Evolutionary conservation across 2,113 vertebrate genomes (phyloP).

Genomic region (Gnathonemus longibarbis): DNA sequence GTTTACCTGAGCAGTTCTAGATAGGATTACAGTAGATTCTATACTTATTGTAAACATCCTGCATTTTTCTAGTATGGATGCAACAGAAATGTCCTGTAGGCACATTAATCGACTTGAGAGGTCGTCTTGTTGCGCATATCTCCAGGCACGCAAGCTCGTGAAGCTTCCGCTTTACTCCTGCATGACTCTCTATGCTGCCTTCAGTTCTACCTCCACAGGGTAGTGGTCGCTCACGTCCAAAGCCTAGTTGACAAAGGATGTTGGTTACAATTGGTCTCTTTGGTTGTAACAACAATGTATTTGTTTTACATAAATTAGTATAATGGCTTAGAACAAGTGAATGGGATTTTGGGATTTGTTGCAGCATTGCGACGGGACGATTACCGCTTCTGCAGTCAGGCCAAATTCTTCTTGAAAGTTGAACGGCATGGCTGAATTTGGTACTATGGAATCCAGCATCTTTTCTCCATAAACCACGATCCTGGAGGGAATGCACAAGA

Average conservation of each 20-base stretch:
- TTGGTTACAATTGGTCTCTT: neutral
- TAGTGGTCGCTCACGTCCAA: slow-evolving; percentile 76
- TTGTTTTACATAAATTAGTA: neutral
- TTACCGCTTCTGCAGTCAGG: slow-evolving; percentile 53
- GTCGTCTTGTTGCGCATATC: neutral
- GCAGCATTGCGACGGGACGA: neutral
- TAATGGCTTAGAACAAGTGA: neutral
- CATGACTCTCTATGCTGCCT: neutral
- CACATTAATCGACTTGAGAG: neutral
- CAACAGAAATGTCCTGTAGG: neutral
- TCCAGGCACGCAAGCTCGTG: neutral
- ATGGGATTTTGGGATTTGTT: neutral
- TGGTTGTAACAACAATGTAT: neutral
- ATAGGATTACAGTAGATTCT: neutral
- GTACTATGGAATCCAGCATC: slow-evolving; percentile 50
- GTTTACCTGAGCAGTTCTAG: neutral
- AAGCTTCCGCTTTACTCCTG: neutral
- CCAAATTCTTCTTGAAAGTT: slow-evolving; percentile 60
- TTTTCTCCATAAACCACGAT: slow-evolving; percentile 67
- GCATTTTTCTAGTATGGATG: neutral
- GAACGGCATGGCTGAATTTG: slow-evolving; percentile 59
- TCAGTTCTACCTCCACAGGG: slow-evolving; percentile 69
- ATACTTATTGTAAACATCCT: neutral
- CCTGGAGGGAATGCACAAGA: slow-evolving; percentile 42
- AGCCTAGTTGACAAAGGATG: slow-evolving; percentile 50